Base-by-base conservation (phyloP, 2,888 invertebrate genomes). In the Drosophila infuscata region DNA sequence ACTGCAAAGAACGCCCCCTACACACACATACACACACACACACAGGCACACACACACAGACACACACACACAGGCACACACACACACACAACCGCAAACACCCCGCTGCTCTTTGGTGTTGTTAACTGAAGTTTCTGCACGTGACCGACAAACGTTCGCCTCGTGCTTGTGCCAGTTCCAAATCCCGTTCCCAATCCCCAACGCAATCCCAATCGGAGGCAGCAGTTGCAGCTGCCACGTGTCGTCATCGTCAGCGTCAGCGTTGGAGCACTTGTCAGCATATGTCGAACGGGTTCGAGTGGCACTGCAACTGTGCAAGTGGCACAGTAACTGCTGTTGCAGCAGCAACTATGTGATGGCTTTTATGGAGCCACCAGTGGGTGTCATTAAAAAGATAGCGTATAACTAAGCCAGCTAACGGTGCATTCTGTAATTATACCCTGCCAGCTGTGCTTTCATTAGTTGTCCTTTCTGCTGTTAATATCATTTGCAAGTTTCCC, bases 201-300 rank as follows among this genome's bases (percentile, higher is more conserved):
- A 38, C n/a, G 38, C 29, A 29, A 32, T 35, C n/a, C 33, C 70
- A 53, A 36, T 75, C 46, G 61, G 53, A 49, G 38, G 29, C 52
- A 66, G 70, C 66, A 66, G 38, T 77, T 75, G 67, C 64, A 54
- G 43, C 81, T 76, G 79, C 87, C 87, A 83, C 83, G 86, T 81
- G 83, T 70, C 81, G 58, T 66, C 61, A 53, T 12, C 54, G 36
- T 20, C 43, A 38, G 33, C 38, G 57, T 57, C 74, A 63, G 64
- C 65, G 64, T 52, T 72, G 70, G 63, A 62, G 81, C 88, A 89
- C 89, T 85, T 89, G 88, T 89, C 85, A 82, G 89, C 85, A 88
- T 88, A 89, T 88, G 89, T 82, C 78, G 81, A 64, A 71, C 52
- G 76, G 62, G 58, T 67, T 80, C 64, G 64, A 78, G 77, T 80